Evolutionary conservation across 2,888 invertebrate genomes (phyloP).

Genomic region (Spodoptera picta): DNA sequence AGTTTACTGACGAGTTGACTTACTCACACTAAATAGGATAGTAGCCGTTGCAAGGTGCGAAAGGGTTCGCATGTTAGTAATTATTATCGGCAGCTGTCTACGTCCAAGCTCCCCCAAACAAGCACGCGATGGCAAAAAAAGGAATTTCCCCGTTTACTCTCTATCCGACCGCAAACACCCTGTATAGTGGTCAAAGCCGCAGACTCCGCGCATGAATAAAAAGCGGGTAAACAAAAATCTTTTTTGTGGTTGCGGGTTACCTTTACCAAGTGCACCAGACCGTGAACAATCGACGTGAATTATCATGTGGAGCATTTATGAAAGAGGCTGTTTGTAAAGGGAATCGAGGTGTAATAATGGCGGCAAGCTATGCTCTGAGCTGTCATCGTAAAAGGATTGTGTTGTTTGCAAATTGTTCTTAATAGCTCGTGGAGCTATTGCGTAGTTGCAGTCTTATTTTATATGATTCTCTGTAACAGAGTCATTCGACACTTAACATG

Average conservation of each 20-base stretch:
- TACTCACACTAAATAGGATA: constrained; percentile 56
- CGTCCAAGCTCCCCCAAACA: constrained; percentile 78
- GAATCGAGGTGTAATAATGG: constrained; percentile 78
- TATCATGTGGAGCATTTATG: constrained; percentile 85
- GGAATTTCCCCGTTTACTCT: constrained; percentile 72
- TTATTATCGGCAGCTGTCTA: constrained; percentile 84
- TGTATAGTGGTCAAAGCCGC: constrained; percentile 76
- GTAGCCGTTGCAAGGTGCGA: constrained; percentile 83
- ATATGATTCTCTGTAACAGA: constrained; percentile 46
- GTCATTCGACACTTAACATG: constrained; percentile 23
- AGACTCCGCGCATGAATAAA: constrained; percentile 79
- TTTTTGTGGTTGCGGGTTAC: constrained; percentile 86
- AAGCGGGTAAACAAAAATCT: constrained; percentile 82
- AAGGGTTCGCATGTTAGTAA: constrained; percentile 84
- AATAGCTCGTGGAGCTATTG: constrained; percentile 63
- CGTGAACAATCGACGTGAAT: constrained; percentile 86
- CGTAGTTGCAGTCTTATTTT: constrained; percentile 60
- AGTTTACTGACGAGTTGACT: constrained; percentile 58
- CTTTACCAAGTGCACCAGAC: constrained; percentile 85
- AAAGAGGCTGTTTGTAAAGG: constrained; percentile 82
- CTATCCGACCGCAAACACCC: constrained; percentile 74
- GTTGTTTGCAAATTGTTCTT: constrained; percentile 77
- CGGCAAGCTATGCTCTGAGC: constrained; percentile 64
- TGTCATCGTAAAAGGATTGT: constrained; percentile 77
- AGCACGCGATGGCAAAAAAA: constrained; percentile 76